Evolutionary conservation across 2,797 vertebrate species (phyloP), one percentile per base, ranked within the genome.

Genomic region (Eutrigla gurnardus): DNA sequence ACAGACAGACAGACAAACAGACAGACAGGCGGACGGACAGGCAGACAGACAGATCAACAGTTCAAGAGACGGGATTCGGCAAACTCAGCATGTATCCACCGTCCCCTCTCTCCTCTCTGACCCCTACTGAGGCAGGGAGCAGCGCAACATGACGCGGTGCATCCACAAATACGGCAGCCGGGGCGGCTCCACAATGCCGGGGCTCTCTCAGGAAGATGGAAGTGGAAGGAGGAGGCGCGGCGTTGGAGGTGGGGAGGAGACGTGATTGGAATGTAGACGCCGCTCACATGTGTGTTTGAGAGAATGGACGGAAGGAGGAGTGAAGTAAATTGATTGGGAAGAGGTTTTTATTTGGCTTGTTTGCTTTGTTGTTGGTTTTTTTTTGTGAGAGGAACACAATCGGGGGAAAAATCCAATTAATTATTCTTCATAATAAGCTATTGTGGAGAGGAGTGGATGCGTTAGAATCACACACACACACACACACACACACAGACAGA

Each of bases 221-320:
- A 75, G 82, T 40, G 73, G 70, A 75, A 53, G 86, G 77, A 86
- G 87, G 86, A 75, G 82, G 77, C 32, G 70, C 79, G 62, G 64
- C 47, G n/a, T 25, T 25, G 79, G 76, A 79, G 76, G 81, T 88
- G 82, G 63, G 77, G 82, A 52, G 72, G 77, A 82, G 73, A 92
- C 86, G 84, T 91, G 89, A 89, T 82, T 18, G 57, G 89, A 90
- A 90, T 91, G 59, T 66, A 79, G 81, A 91, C 36, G 35, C 40
- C 32, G 1, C n/a, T 50, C 14, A 61, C 58, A 37, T n/a, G 9
- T 52, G 70, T 68, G 78, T 73, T 54, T 75, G 79, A 70, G 33
- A 32, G 65, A 68, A 53, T 36, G 62, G 60, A 78, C 63, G 67
- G 77, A 65, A 67, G 69, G 62, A 73, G 64, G 58, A 71, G 66